These are phyloP conservation scores for Xanthorhoe designata DNA, from an alignment of 2,888 invertebrate genomes.

Conservation along the genomic window DNA sequence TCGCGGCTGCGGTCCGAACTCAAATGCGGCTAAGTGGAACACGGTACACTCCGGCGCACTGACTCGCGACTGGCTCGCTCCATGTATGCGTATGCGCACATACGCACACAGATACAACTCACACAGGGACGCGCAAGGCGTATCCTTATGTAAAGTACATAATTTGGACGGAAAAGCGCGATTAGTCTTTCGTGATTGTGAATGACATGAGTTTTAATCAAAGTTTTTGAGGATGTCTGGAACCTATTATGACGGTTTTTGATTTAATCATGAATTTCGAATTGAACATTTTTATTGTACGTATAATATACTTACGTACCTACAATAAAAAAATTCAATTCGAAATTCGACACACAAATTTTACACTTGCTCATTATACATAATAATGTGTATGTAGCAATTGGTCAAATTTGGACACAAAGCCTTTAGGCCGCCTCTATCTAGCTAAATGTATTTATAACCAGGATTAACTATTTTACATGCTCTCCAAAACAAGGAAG, in stretches of 20 bases:
- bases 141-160: constrained; percentile 57
- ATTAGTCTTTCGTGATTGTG: constrained; percentile 68
- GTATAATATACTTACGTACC: too few species aligned
- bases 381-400: too few species aligned
- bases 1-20: constrained; percentile 58
- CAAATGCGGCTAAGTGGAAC: constrained; percentile 85
- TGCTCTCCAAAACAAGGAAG: too few species aligned
- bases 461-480: too few species aligned
- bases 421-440: too few species aligned
- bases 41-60: constrained; percentile 70
- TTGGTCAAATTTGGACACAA: too few species aligned
- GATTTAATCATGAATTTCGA: not conserved
- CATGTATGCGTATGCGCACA: constrained; percentile 45
- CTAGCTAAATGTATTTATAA: too few species aligned
- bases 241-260: not conserved
- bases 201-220: constrained; percentile 48
- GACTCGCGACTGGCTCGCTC: constrained; percentile 56
- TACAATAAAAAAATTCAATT: too few species aligned
- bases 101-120: constrained; percentile 50
- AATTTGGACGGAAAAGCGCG: constrained; percentile 71
- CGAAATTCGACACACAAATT: too few species aligned
- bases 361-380: too few species aligned
- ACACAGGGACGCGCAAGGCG: constrained; percentile 66
- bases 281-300: too few species aligned
- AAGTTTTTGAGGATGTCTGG: constrained; percentile 47